Evolutionary conservation across 2,113 vertebrate genomes (phyloP).

Genomic region (Chrysochloris asiatica): DNA sequence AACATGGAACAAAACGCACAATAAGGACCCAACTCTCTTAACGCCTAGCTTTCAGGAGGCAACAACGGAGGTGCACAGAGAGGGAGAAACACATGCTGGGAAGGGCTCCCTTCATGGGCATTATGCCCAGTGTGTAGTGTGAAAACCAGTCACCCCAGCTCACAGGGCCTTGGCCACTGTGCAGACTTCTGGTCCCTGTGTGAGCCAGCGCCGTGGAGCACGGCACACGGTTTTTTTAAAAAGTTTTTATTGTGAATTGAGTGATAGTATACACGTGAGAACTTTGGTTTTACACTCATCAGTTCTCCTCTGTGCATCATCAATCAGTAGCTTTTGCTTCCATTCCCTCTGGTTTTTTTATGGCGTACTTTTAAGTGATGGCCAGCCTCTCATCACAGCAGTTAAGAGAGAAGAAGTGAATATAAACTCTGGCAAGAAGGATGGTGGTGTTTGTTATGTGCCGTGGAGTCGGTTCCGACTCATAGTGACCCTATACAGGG

Average conservation of each 20-base stretch:
- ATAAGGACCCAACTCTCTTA: neutral
- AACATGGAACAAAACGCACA: neutral
- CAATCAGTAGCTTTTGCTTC: too few relatives aligned
- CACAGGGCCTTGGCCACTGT: neutral
- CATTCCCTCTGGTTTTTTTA: too few relatives aligned
- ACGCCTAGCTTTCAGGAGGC: neutral
- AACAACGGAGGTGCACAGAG: neutral
- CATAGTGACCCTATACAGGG: too few relatives aligned
- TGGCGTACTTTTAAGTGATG: too few relatives aligned
- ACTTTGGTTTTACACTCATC: too few relatives aligned
- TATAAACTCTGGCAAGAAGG: neutral
- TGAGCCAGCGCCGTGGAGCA: neutral
- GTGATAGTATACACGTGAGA: too few relatives aligned
- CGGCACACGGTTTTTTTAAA: rapidly evolving
- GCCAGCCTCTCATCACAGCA: neutral
- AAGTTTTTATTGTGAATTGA: too few relatives aligned
- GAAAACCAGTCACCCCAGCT: neutral
- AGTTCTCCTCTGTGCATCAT: too few relatives aligned
- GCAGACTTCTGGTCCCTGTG: neutral
- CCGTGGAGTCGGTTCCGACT: too few relatives aligned
- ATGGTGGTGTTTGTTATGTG: too few relatives aligned
- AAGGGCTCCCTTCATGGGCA: neutral
- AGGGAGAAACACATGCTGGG: neutral
- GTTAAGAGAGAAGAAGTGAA: neutral
- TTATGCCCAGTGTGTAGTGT: rapidly evolving